Percentiles rank a stretch among this genome's conserved stretches.
phyloP scores from a whole-genome alignment of 1,140 invertebrate genomes.

The Drosophila tropicalis region DNA sequence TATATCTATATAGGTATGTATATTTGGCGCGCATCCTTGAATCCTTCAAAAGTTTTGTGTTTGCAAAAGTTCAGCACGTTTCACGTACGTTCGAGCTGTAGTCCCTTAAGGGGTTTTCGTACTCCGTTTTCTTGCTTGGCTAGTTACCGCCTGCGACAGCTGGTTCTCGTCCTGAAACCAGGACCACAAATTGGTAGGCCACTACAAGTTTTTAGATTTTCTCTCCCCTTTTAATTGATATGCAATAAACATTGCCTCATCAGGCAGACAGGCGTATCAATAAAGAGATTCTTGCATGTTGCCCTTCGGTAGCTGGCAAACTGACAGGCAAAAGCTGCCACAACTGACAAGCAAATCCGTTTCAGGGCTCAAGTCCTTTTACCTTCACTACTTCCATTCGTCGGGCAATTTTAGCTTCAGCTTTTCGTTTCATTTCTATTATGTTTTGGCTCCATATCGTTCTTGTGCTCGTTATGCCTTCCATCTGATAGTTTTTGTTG shows the following conservation, averaged over 20 bases:
- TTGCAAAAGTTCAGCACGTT: constrained; percentile 59
- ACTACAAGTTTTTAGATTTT: constrained; percentile 30
- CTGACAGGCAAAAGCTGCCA: constrained; percentile 57
- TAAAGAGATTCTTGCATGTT: constrained; percentile 22
- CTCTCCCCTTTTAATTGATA: constrained; percentile 64
- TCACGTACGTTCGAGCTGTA: constrained; percentile 36
- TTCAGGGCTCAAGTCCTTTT: constrained; percentile 17
- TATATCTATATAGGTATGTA: background rate
- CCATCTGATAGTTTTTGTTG: background rate
- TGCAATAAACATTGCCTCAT: constrained; percentile 73
- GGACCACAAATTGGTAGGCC: constrained; percentile 45
- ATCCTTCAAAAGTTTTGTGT: constrained; percentile 59
- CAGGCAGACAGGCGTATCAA: constrained; percentile 51
- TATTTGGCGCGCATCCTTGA: constrained; percentile 52
- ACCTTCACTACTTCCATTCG: constrained; percentile 27
- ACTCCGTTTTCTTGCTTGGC: background rate
- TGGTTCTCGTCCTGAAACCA: constrained; percentile 7
- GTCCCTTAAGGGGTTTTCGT: constrained; percentile 6
- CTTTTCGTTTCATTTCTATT: constrained; percentile 56
- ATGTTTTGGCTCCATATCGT: constrained; percentile 30
- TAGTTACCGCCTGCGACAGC: constrained; percentile 22
- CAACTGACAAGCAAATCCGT: constrained; percentile 53
- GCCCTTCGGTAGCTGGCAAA: constrained; percentile 32
- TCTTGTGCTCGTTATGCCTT: constrained; percentile 19
- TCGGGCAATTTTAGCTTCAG: constrained; percentile 54